Percentiles rank a stretch among this genome's conserved stretches.
Evolutionary conservation across 2,888 invertebrate species (phyloP).

Genomic region (Protonemura montana): DNA sequence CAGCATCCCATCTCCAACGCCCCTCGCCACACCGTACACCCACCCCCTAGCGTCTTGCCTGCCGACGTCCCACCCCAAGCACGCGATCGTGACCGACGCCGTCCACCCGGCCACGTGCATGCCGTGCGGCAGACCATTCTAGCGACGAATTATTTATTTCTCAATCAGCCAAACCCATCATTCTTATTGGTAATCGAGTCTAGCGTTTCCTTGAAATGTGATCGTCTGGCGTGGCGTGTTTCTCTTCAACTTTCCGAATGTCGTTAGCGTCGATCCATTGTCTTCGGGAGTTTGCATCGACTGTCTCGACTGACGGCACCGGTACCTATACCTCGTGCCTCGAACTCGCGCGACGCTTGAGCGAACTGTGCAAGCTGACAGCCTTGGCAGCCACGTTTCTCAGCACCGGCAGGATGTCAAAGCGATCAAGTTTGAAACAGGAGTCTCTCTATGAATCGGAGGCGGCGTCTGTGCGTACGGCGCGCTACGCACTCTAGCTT

Average conservation of each 20-base stretch:
- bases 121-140: neutral
- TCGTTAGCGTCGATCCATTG: neutral
- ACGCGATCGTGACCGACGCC: neutral
- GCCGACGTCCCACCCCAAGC: too few relatives aligned
- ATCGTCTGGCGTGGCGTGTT: neutral
- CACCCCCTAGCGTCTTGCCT: too few relatives aligned
- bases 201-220: neutral
- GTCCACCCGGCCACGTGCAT: neutral
- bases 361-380: neutral
- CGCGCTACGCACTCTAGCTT: too few relatives aligned
- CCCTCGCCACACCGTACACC: neutral
- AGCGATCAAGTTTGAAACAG: neutral
- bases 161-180: neutral
- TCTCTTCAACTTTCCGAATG: neutral
- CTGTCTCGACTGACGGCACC: neutral
- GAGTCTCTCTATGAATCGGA: neutral
- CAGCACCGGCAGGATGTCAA: neutral
- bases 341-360: neutral
- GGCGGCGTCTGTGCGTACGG: too few relatives aligned
- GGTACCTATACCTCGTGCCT: neutral
- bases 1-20: neutral
- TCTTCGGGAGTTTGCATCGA: neutral
- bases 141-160: neutral
- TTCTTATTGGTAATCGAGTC: conserved; percentile 7
- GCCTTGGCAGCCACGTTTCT: neutral